Evolutionary conservation across 2,113 vertebrate genomes (phyloP), one percentile per base, ranked within the genome.

Genomic region (Dicentrarchus labrax): DNA sequence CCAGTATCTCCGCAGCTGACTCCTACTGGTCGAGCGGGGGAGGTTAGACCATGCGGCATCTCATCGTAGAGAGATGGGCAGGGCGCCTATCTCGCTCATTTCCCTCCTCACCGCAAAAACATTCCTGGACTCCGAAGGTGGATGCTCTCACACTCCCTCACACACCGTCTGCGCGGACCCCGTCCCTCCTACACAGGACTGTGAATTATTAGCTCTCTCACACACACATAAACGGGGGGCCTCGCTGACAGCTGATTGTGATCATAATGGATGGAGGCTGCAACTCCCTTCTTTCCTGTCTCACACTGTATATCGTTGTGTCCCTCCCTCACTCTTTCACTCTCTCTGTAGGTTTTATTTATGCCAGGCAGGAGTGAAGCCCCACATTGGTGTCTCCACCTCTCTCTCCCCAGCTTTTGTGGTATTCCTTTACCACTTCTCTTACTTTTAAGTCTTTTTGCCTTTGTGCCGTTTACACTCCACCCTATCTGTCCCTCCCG

Each of bases 171-270:
- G 43, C 67, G 75, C 36, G 36, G 76, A 64, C 74, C 16, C 19
- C 71, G 53, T 75, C 71, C 74, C 75, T 19, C 86, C 87, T 21
- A 83, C 82, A 59, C 70, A 15, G n/a, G 41, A 61, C 54, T 78
- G 78, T 66, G 80, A 84, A 83, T 81, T 73, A 68, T 21, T 30
- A 51, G 21, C 39, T 53, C 21, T 22, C 59, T 8, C 24, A 57
- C 84, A 71, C 62, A 56, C 60, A 50, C 67, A 59, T 21, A 51
- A 59, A 45, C 47, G 10, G 15, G 66, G 77, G 78, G 57, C 50
- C 83, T 71, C 48, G n/a, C 57, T 39, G 90, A 88, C 86, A 86
- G 86, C 82, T 91, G 88, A 94, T 91, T 83, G 83, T 64, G 83
- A 84, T 88, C 51, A 21, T 90, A 91, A 88, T 86, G 83, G 84